Evolutionary conservation across 1,140 invertebrate genomes (phyloP).

Genomic region (Anthonomus grandis): DNA sequence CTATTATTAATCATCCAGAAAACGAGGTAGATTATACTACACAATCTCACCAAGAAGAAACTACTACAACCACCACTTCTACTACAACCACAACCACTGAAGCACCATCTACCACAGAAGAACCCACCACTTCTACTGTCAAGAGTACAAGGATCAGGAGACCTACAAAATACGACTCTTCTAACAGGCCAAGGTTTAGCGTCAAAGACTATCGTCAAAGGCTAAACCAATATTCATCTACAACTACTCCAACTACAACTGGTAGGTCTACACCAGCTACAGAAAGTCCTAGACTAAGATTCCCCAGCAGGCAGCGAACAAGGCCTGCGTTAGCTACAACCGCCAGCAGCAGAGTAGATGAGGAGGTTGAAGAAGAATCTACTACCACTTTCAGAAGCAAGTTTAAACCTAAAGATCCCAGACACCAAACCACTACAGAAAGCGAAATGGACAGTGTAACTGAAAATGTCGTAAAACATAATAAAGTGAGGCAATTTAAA

Average conservation of each 20-base stretch:
- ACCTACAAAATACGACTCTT: slow-evolving; percentile 40
- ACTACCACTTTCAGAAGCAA: slow-evolving; percentile 47
- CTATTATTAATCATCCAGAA: slow-evolving; percentile 29
- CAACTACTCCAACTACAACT: slow-evolving; percentile 51
- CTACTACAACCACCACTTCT: slow-evolving; percentile 34
- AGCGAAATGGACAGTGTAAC: slow-evolving; percentile 25
- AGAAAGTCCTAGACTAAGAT: slow-evolving; percentile 46
- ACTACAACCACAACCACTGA: slow-evolving; percentile 31
- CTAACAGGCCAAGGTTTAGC: slow-evolving; percentile 56
- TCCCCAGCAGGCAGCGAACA: slow-evolving; percentile 35
- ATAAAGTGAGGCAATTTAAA: too few species aligned
- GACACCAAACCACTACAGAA: slow-evolving; percentile 29
- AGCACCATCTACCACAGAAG: too few species aligned
- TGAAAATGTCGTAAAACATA: slow-evolving; percentile 36
- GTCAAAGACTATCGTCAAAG: slow-evolving; percentile 58
- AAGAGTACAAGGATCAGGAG: slow-evolving; percentile 44
- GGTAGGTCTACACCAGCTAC: slow-evolving; percentile 40
- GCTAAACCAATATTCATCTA: slow-evolving; percentile 51
- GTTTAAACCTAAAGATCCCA: slow-evolving; percentile 44
- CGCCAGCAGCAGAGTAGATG: slow-evolving; percentile 15
- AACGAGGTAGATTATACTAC: slow-evolving; percentile 40
- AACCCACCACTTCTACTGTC: slow-evolving; percentile 39
- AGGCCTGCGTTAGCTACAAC: slow-evolving; percentile 28
- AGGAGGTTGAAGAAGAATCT: slow-evolving; percentile 36
- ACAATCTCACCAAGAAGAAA: slow-evolving; percentile 14